These are phyloP conservation scores for Drosophila multiciliata DNA, from an alignment of 2,888 invertebrate species.

Conservation along the genomic window DNA sequence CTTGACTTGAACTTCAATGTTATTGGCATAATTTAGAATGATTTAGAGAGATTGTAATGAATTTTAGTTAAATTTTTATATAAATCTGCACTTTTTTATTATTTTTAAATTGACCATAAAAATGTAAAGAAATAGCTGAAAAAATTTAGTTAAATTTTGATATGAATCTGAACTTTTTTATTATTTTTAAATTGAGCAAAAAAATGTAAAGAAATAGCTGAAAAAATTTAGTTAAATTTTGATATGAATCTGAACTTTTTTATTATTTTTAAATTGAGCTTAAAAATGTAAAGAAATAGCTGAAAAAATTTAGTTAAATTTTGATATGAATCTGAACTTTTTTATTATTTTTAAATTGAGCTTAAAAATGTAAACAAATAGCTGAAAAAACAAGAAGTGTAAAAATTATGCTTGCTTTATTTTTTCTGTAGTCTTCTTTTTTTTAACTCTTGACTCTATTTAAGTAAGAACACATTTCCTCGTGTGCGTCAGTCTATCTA, in stretches of 20 bases:
- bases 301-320: not conserved
- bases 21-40: not conserved
- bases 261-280: not conserved
- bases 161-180: too few species aligned
- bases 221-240: not conserved
- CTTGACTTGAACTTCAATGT: not conserved
- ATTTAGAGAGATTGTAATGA: too few species aligned
- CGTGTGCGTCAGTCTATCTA: slow-evolving; percentile 28
- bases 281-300: not conserved
- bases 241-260: not conserved
- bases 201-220: too few species aligned
- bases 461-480: slow-evolving; percentile 18
- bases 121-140: not conserved
- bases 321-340: not conserved
- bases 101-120: not conserved
- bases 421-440: not conserved
- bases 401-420: not conserved
- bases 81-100: not conserved
- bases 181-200: too few species aligned
- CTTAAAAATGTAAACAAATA: not conserved
- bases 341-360: not conserved
- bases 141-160: too few species aligned
- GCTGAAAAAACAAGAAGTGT: not conserved
- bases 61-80: not conserved
- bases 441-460: not conserved